These are phyloP conservation scores for Chloroceryle amazona DNA, from an alignment of 2,797 vertebrate species.

Conservation along the genomic window DNA sequence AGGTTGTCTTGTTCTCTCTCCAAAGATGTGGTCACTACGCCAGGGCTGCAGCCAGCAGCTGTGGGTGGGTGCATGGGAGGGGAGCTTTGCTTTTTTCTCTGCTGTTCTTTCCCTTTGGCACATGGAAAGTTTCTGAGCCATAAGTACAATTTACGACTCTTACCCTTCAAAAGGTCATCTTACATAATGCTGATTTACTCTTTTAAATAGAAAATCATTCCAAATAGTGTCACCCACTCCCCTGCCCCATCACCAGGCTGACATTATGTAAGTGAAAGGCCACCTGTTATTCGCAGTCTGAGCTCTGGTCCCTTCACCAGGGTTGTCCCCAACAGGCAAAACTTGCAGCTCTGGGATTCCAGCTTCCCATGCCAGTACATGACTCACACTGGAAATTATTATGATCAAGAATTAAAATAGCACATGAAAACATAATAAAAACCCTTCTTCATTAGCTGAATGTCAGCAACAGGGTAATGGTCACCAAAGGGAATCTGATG, in stretches of 20 bases:
- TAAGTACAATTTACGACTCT: neutral
- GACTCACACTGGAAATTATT: slow-evolving; percentile 31
- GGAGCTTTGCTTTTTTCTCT: neutral
- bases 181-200: neutral
- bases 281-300: neutral
- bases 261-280: neutral
- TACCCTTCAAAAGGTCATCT: neutral
- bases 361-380: neutral
- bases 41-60: neutral
- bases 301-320: neutral
- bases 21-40: neutral
- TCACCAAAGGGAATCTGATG: neutral
- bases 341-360: neutral
- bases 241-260: neutral
- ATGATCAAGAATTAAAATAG: neutral
- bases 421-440: neutral
- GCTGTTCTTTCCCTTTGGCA: neutral
- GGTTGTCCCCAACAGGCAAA: neutral
- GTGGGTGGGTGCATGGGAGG: neutral
- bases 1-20: neutral
- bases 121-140: neutral
- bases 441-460: neutral
- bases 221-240: neutral
- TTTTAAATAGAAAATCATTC: slow-evolving; percentile 11
- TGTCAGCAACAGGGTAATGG: neutral